These are phyloP conservation scores for Dolichomitus sp. DNA, from an alignment of 2,888 invertebrate species.

Conservation along the genomic window DNA sequence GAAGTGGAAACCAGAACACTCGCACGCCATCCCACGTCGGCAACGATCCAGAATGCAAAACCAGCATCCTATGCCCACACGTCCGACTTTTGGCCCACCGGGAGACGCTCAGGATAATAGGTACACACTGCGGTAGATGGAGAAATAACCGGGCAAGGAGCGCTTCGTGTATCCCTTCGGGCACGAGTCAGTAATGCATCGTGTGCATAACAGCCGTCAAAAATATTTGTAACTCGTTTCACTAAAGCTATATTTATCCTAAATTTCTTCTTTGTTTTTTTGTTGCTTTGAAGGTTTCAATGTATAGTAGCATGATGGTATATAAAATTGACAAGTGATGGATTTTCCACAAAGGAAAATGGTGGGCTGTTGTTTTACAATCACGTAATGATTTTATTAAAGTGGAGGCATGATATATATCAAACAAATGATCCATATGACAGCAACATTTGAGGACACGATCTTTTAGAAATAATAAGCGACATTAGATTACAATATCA, in stretches of 20 bases:
- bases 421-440: too few species aligned
- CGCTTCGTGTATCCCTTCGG: constrained; percentile 32
- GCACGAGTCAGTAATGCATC: constrained; percentile 39
- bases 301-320: neutral
- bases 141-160: constrained; percentile 35
- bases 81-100: constrained; percentile 52
- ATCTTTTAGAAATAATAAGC: too few species aligned
- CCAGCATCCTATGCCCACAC: constrained; percentile 50
- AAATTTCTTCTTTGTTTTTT: neutral
- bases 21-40: constrained; percentile 66
- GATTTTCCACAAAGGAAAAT: neutral
- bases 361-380: too few species aligned
- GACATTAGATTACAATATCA: too few species aligned
- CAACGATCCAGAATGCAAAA: constrained; percentile 77
- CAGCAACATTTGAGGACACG: too few species aligned
- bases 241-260: neutral
- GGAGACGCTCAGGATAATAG: constrained; percentile 26
- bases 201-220: constrained; percentile 5
- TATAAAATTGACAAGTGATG: neutral
- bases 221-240: constrained; percentile 53
- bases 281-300: neutral
- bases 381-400: too few species aligned
- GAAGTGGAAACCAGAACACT: constrained; percentile 77
- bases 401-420: too few species aligned
- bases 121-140: constrained; percentile 28